Evolutionary conservation across 1,140 invertebrate genomes (phyloP).

Genomic region (Trachymyrmex septentrionalis): DNA sequence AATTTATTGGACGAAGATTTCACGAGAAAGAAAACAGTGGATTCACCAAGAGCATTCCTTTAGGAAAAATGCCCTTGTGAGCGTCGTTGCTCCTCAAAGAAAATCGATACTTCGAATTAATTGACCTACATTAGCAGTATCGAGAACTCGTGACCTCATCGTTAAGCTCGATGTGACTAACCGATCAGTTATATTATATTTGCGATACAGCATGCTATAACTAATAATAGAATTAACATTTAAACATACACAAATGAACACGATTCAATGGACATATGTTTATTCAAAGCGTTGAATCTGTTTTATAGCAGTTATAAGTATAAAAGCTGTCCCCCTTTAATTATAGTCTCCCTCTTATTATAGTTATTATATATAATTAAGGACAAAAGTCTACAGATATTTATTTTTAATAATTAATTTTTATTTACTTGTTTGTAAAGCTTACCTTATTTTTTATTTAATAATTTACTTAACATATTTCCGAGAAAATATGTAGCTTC

Average conservation of each 20-base stretch:
- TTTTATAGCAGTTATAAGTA: background rate
- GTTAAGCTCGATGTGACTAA: constrained; percentile 36
- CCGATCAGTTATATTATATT: background rate
- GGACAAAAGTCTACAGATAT: background rate
- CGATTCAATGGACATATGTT: background rate
- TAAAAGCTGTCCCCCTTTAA: background rate
- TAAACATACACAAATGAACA: background rate
- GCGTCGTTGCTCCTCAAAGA: constrained; percentile 31
- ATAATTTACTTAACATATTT: background rate
- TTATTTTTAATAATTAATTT: background rate
- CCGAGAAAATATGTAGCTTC: background rate
- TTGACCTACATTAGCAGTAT: constrained; percentile 65
- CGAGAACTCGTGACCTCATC: constrained; percentile 48
- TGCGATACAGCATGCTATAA: background rate
- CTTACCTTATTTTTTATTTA: background rate
- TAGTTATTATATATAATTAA: background rate
- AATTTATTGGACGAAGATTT: background rate
- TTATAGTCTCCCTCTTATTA: no score
- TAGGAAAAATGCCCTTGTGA: constrained; percentile 49
- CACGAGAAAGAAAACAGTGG: background rate
- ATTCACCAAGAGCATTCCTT: background rate
- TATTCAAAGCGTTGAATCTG: background rate
- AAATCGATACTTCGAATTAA: constrained; percentile 71
- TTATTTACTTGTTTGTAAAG: background rate
- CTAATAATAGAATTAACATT: constrained; percentile 15